Conservation (phyloP, 2,797 vertebrate genomes). For the Macropodus opercularis region DNA sequence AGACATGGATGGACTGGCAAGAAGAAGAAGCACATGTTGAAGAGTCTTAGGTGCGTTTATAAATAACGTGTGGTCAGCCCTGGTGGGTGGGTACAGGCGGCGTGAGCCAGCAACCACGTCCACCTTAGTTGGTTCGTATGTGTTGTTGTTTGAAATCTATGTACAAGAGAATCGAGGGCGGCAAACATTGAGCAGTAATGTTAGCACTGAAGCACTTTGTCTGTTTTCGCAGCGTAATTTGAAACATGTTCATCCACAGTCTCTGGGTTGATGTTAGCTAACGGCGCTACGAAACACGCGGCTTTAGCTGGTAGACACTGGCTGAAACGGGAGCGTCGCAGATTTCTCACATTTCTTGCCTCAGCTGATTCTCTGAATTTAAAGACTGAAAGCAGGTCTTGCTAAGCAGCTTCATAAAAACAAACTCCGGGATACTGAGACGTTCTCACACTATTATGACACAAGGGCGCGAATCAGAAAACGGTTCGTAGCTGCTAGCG, state of each 20-base stretch:
- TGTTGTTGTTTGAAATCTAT: conserved; percentile 63
- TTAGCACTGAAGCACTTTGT: background rate
- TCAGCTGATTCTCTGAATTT: background rate
- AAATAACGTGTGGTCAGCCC: conserved; percentile 84
- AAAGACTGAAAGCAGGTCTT: background rate
- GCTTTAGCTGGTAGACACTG: background rate
- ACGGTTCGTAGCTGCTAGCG: background rate
- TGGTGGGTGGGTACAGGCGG: conserved; percentile 62
- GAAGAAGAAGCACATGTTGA: conserved; percentile 68
- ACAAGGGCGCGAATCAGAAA: background rate
- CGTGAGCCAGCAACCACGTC: conserved; percentile 83
- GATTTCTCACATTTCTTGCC: background rate
- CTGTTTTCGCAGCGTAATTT: background rate
- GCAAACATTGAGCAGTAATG: background rate
- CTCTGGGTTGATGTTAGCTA: conserved; percentile 11
- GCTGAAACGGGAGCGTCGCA: conserved; percentile 16
- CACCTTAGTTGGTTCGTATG: conserved; percentile 34
- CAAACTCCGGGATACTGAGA: background rate
- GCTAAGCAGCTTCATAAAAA: background rate
- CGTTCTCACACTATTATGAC: background rate
- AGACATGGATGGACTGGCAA: conserved; percentile 58
- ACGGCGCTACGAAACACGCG: background rate
- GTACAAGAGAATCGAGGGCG: conserved; percentile 62
- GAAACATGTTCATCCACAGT: conserved; percentile 9
- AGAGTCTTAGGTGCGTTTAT: conserved; percentile 82